Conservation (phyloP, 1,140 invertebrate species). For the Helicoverpa zea region DNA sequence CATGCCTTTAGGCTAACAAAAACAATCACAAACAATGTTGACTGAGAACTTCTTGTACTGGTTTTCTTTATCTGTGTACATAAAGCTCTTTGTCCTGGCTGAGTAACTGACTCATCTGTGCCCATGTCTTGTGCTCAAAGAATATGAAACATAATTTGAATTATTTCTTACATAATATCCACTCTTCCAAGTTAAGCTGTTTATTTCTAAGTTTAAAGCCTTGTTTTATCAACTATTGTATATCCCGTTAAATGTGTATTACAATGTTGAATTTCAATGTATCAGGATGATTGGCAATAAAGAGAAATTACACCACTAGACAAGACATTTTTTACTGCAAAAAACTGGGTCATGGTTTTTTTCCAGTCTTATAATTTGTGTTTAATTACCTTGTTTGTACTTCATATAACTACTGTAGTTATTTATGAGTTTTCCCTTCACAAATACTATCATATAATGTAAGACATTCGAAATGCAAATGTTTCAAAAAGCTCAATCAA, state of each 20-base stretch:
- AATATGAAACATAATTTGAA: neutral
- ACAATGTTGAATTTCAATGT: neutral
- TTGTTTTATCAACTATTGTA: too few species aligned
- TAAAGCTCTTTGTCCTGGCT: conserved; percentile 31
- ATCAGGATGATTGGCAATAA: neutral
- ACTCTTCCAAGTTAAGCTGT: too few species aligned
- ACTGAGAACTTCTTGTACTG: conserved; percentile 31
- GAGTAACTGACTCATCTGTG: conserved; percentile 16
- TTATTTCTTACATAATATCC: neutral
- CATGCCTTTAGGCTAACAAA: conserved; percentile 14
- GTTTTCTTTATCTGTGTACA: conserved; percentile 39
- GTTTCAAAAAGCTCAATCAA: neutral
- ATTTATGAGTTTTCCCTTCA: neutral
- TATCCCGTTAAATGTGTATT: neutral
- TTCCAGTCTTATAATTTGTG: neutral
- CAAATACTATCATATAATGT: neutral
- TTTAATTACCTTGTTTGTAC: neutral
- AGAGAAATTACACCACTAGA: conserved; percentile 18
- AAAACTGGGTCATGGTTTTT: conserved; percentile 36
- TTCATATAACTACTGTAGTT: neutral
- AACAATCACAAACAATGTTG: conserved; percentile 37
- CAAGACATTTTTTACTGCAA: conserved; percentile 7
- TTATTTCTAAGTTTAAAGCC: too few species aligned
- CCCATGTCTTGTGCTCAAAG: neutral
- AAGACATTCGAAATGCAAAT: neutral